Conservation (phyloP, 2,888 invertebrate genomes). For the Parochlus steinenii region DNA sequence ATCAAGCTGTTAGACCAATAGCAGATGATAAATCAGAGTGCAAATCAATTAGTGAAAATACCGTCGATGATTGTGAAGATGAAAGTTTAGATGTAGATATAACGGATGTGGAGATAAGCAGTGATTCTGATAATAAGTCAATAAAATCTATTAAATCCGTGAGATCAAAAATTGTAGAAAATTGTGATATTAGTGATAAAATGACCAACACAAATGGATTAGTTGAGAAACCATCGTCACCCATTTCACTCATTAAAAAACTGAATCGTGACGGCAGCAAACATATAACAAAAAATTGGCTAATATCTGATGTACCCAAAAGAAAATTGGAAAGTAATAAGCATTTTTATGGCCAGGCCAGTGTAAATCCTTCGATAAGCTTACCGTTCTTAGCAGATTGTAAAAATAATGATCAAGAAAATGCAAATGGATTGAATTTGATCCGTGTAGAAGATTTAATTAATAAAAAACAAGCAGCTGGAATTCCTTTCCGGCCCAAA, state of each 20-base stretch:
- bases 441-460: constrained; percentile 17
- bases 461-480: constrained; percentile 3
- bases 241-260: constrained; percentile 12
- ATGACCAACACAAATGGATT: constrained; percentile 13
- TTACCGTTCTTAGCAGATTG: not conserved
- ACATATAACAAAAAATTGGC: constrained; percentile 21
- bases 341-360: too few species aligned
- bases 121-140: constrained; percentile 29
- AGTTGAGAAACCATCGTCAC: constrained; percentile 18
- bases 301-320: constrained; percentile 23
- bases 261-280: constrained; percentile 12
- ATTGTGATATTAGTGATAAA: constrained; percentile 12
- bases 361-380: not conserved
- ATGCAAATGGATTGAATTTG: constrained; percentile 17
- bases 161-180: constrained; percentile 5
- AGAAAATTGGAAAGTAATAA: constrained; percentile 17
- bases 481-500: constrained; percentile 2
- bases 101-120: constrained; percentile 26
- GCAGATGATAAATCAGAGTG: constrained; percentile 15
- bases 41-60: constrained; percentile 1
- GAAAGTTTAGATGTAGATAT: constrained; percentile 23
- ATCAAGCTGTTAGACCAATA: constrained; percentile 24
- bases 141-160: constrained; percentile 19
- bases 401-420: constrained; percentile 6
- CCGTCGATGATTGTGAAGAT: constrained; percentile 14